A percentile compares a stretch with the other conserved stretches of the same genome.
phyloP scores from a whole-genome alignment of 2,888 invertebrate species.

The Matsumyia berberina region DNA sequence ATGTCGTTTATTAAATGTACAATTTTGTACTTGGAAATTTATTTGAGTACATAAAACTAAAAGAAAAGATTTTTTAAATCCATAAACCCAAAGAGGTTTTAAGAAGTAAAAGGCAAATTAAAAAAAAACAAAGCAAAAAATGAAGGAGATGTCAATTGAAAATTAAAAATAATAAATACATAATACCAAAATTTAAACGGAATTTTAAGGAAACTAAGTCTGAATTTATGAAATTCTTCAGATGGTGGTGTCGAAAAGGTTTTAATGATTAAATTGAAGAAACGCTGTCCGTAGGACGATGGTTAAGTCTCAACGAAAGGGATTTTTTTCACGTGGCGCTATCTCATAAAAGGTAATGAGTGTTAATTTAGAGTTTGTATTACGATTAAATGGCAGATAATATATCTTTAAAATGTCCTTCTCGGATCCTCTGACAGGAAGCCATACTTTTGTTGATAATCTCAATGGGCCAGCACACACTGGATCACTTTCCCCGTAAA shows the following conservation, averaged over 20 bases:
- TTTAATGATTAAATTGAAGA: not conserved
- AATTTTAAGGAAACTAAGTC: constrained; percentile 54
- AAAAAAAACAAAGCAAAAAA: constrained; percentile 17
- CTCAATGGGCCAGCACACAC: no score
- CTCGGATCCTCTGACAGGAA: no score
- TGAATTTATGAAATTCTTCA: constrained; percentile 53
- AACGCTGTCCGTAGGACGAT: not conserved
- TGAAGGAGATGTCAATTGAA: constrained; percentile 70
- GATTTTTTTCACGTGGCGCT: not conserved
- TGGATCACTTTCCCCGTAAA: no score
- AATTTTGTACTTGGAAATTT: constrained; percentile 28
- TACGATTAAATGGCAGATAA: no score
- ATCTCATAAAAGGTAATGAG: no score
- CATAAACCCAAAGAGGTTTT: constrained; percentile 7
- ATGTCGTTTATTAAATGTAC: constrained; percentile 43
- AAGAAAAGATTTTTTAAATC: constrained; percentile 7
- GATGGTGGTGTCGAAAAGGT: constrained; percentile 18
- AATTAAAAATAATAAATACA: constrained; percentile 2
- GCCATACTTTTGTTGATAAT: no score
- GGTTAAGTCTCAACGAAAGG: not conserved
- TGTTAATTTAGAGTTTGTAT: no score
- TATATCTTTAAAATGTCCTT: no score
- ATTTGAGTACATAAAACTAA: constrained; percentile 2
- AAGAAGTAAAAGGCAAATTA: constrained; percentile 7
- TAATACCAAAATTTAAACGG: constrained; percentile 17